Percentiles rank a stretch among this genome's conserved stretches.
phyloP scores from a whole-genome alignment of 2,888 invertebrate genomes.

The Drosophila flavopinicola region DNA sequence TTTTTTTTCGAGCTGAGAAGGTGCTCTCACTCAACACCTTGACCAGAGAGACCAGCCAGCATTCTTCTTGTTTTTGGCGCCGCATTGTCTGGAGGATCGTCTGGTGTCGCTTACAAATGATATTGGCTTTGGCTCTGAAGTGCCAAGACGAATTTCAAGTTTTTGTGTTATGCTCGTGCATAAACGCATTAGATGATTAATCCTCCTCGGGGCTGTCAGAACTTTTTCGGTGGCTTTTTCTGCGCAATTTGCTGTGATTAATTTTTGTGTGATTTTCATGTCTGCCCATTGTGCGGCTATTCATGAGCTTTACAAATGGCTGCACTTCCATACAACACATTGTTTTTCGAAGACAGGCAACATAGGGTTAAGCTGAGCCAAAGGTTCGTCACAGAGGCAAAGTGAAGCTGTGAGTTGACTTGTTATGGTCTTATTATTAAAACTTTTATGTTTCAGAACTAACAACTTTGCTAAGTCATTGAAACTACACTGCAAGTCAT shows the following conservation, averaged over 20 bases:
- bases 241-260: conserved; percentile 80
- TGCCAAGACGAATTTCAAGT: conserved; percentile 79
- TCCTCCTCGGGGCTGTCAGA: conserved; percentile 66
- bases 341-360: not conserved
- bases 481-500: not conserved
- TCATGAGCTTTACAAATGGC: conserved; percentile 63
- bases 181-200: conserved; percentile 70
- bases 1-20: conserved; percentile 19
- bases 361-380: conserved; percentile 37
- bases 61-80: conserved; percentile 18
- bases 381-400: not conserved
- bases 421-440: conserved; percentile 6
- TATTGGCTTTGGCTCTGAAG: conserved; percentile 64
- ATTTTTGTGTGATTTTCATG: conserved; percentile 67
- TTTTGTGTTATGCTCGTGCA: conserved; percentile 42
- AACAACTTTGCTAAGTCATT: not conserved
- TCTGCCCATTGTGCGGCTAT: conserved; percentile 41
- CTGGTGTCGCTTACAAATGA: conserved; percentile 31
- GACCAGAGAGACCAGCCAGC: conserved; percentile 64
- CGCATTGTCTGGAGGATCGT: conserved; percentile 44
- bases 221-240: conserved; percentile 64
- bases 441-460: too few species aligned
- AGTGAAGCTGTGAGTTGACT: not conserved
- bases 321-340: conserved; percentile 32
- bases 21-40: conserved; percentile 73